phyloP scores from a whole-genome alignment of 2,113 vertebrate species.

The Regulus satrapa region DNA sequence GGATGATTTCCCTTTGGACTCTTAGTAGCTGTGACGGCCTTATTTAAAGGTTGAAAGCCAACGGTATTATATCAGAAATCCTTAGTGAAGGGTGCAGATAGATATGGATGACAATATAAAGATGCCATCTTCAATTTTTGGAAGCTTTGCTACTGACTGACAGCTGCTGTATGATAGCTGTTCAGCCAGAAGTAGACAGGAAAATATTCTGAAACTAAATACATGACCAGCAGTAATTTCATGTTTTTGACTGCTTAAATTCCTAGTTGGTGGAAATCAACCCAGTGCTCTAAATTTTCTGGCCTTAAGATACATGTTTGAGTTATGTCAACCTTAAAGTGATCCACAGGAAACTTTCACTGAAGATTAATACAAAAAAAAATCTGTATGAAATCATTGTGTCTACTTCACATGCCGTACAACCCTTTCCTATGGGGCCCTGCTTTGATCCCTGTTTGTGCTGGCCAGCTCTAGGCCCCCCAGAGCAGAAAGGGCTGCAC shows the following conservation, averaged over 20 bases:
- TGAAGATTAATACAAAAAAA: neutral
- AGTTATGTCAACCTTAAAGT: neutral
- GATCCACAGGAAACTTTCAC: neutral
- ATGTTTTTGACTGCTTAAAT: neutral
- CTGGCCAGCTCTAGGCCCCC: neutral
- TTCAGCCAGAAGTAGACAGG: neutral
- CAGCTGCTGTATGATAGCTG: neutral
- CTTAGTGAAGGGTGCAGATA: neutral
- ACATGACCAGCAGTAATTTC: neutral
- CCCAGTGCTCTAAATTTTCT: neutral
- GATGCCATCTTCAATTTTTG: neutral
- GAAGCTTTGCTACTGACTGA: neutral
- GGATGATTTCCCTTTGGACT: neutral
- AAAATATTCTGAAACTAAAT: neutral
- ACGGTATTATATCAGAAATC: neutral
- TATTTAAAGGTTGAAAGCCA: neutral
- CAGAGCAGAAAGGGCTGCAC: neutral
- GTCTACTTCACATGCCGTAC: rapidly evolving
- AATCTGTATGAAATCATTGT: neutral
- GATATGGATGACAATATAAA: neutral
- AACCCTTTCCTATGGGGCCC: neutral
- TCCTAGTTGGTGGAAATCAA: neutral
- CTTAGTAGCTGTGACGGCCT: neutral
- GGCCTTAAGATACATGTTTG: neutral
- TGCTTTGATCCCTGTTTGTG: conserved; percentile 11